Evolutionary conservation across 2,888 invertebrate genomes (phyloP).

Genomic region (Neria commutata): DNA sequence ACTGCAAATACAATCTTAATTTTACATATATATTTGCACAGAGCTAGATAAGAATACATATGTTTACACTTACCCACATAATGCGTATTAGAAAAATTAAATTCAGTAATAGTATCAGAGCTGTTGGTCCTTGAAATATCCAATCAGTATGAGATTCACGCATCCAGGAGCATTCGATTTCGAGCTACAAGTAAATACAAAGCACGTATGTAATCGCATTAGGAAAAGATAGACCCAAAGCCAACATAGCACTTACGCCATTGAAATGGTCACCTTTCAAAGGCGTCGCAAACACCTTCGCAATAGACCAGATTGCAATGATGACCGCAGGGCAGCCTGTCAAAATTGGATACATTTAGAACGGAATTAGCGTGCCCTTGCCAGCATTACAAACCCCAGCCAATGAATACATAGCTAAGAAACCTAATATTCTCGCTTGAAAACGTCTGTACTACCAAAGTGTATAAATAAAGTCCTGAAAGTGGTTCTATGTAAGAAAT

Average conservation of each 20-base stretch:
- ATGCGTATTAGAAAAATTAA: constrained; percentile 81
- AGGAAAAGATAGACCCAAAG: background rate
- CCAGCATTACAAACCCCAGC: constrained; percentile 77
- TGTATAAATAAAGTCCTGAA: constrained; percentile 83
- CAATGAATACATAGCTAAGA: constrained; percentile 78
- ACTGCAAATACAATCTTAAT: too few relatives aligned
- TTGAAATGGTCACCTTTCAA: constrained; percentile 55
- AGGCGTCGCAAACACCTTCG: constrained; percentile 53
- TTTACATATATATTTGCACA: too few relatives aligned
- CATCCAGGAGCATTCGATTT: constrained; percentile 79
- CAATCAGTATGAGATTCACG: constrained; percentile 81
- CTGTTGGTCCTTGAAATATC: constrained; percentile 84
- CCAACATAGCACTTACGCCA: constrained; percentile 47
- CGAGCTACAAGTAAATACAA: constrained; percentile 46
- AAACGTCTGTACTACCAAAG: constrained; percentile 85
- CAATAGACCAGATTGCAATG: constrained; percentile 56
- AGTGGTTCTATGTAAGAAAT: constrained; percentile 21
- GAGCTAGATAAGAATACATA: background rate
- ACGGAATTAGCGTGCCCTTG: background rate
- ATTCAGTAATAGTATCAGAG: constrained; percentile 80
- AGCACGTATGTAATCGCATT: background rate
- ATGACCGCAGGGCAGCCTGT: constrained; percentile 57
- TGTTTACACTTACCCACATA: constrained; percentile 89
- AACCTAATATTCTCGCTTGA: constrained; percentile 85
- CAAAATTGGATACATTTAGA: background rate